Base-by-base conservation (phyloP, 1,140 invertebrate genomes). In the Agraylea sexmaculata region DNA sequence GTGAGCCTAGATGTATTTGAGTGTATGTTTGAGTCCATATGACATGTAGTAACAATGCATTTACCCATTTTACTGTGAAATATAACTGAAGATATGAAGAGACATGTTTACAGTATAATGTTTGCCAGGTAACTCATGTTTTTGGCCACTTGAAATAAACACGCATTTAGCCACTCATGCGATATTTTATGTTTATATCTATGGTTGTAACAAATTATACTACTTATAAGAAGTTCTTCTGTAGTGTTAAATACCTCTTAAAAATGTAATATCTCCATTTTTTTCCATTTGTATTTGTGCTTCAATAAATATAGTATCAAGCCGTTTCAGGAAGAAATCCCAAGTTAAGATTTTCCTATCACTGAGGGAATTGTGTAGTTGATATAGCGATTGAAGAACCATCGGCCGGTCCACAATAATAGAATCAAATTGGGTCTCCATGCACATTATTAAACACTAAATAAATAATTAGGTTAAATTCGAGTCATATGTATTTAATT, bases 251-350 rank as follows among this genome's bases (percentile, higher is more conserved):
- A 60, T 61, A 88, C 87, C 87, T 66, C 87, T 75, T 18, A 87
- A 64, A 60, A 83, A 87, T 2, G 80, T 66, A 43, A 87, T 77
- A 51, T 90, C 89, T 7, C 80, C 77, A 17, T 71, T 72, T 59
- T 85, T 87, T 54, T 92, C 86, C 44, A 88, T 67, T 54, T 77
- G 81, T 19, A 96, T 81, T 66, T 97, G 92, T 1, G 90, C 87
- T 64, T 99, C 96, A 8, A 99, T 62, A 52, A 93, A 94, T 2
- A 99, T 65, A 0, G 88, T 83, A 57, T 99, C 95, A 61, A 99
- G 98, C 32, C 94, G 75, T 60, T 92, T 92, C 3, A 97, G 70
- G 59, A 99, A 99, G 68, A 99, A 99, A 42, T 98, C 91, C 94
- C 95, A 99, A 1, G 80, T 80, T 5, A 99, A 70, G 43, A 98